These are phyloP conservation scores for Tetraneura akinire DNA, from an alignment of 1,140 invertebrate genomes.

Conservation along the genomic window DNA sequence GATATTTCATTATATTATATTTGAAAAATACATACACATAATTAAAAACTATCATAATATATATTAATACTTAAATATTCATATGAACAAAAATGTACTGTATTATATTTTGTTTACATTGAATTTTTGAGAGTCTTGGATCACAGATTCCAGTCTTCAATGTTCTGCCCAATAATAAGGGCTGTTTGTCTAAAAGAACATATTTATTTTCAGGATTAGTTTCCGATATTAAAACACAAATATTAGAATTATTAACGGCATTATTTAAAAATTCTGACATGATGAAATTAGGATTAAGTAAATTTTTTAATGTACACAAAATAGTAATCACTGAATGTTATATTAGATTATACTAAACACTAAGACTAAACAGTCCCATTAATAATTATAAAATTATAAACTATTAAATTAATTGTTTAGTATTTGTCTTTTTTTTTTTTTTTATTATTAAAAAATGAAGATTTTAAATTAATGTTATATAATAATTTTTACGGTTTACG, in stretches of 20 bases:
- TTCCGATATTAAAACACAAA: conserved; percentile 3
- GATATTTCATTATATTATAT: too few relatives aligned
- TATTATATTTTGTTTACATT: not conserved
- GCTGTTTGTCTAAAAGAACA: not conserved
- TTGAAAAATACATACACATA: too few relatives aligned
- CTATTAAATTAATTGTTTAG: too few relatives aligned
- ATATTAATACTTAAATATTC: not conserved
- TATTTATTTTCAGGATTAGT: not conserved
- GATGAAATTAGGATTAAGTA: not conserved
- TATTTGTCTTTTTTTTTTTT: too few relatives aligned
- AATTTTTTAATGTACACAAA: not conserved
- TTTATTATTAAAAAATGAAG: too few relatives aligned
- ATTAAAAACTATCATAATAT: too few relatives aligned
- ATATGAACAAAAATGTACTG: not conserved
- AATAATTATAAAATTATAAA: too few relatives aligned
- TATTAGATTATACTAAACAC: too few relatives aligned
- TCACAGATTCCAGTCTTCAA: not conserved
- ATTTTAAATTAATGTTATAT: too few relatives aligned
- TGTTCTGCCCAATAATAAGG: conserved; percentile 6
- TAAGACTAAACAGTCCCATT: too few relatives aligned
- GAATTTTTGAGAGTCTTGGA: not conserved
- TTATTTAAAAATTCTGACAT: not conserved
- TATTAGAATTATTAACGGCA: not conserved
- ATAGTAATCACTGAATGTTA: too few relatives aligned
- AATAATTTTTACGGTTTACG: too few relatives aligned